Evolutionary conservation across 2,113 vertebrate genomes (phyloP).

Genomic region (Nesoenas mayeri): DNA sequence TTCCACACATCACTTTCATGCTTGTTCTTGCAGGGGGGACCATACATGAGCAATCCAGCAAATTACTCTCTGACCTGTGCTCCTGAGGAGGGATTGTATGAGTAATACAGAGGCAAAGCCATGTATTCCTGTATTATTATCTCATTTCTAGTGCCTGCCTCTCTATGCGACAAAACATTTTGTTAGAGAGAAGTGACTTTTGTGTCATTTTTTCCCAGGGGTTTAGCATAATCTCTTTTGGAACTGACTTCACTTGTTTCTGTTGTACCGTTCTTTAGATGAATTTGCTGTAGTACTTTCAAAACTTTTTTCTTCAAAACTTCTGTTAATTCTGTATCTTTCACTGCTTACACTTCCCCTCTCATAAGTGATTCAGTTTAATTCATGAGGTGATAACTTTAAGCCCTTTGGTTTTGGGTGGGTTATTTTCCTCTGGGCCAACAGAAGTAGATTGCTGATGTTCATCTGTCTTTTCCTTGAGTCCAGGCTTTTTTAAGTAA

Average conservation of each 20-base stretch:
- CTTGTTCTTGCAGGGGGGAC: not conserved
- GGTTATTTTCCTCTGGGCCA: not conserved
- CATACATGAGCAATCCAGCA: not conserved
- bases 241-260: not conserved
- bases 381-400: not conserved
- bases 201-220: not conserved
- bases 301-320: not conserved
- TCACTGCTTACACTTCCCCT: fast-evolving
- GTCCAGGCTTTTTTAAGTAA: not conserved
- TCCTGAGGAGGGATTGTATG: not conserved
- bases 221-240: not conserved
- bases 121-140: not conserved
- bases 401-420: not conserved
- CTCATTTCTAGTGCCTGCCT: not conserved
- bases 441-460: not conserved
- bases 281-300: not conserved
- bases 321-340: not conserved
- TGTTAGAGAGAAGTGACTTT: not conserved
- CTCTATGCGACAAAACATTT: not conserved
- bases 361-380: not conserved
- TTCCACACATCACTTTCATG: not conserved
- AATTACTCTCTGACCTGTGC: not conserved
- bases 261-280: not conserved
- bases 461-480: not conserved
- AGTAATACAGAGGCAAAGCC: not conserved